Percentiles rank a stretch among this genome's conserved stretches.
Conservation (phyloP, 2,888 invertebrate genomes). For the Syrista parreyssii region DNA sequence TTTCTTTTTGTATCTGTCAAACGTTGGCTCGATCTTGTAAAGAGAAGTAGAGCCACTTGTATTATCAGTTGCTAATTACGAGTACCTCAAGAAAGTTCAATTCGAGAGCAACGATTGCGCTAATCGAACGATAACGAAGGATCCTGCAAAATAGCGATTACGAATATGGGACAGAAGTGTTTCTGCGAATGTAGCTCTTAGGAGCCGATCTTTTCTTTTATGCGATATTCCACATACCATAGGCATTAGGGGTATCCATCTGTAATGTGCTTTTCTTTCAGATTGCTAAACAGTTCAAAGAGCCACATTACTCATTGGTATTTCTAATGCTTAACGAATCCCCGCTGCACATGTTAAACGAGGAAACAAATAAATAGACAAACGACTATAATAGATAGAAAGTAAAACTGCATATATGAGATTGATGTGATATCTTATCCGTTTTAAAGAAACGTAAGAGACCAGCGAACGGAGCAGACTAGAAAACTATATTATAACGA, state of each 20-base stretch:
- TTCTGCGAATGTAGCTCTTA: background rate
- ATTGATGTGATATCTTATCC: background rate
- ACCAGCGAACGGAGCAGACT: background rate
- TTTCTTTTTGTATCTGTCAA: background rate
- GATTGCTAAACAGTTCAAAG: no score
- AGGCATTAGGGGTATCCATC: no score
- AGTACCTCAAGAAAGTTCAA: background rate
- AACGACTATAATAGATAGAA: background rate
- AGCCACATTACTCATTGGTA: no score
- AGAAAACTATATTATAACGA: background rate
- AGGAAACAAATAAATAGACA: conserved; percentile 7
- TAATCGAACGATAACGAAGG: background rate
- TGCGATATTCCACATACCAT: background rate
- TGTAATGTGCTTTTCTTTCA: no score
- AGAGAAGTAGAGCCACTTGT: background rate
- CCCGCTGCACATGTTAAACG: background rate
- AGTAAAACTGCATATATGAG: background rate
- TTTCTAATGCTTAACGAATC: background rate
- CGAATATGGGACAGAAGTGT: background rate
- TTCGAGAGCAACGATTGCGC: background rate
- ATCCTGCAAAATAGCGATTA: background rate
- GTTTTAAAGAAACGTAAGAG: background rate
- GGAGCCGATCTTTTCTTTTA: background rate
- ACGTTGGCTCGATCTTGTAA: background rate
- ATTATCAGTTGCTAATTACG: background rate